These are phyloP conservation scores for Ammodytes dubius DNA, from an alignment of 2,113 vertebrate species.

Conservation along the genomic window DNA sequence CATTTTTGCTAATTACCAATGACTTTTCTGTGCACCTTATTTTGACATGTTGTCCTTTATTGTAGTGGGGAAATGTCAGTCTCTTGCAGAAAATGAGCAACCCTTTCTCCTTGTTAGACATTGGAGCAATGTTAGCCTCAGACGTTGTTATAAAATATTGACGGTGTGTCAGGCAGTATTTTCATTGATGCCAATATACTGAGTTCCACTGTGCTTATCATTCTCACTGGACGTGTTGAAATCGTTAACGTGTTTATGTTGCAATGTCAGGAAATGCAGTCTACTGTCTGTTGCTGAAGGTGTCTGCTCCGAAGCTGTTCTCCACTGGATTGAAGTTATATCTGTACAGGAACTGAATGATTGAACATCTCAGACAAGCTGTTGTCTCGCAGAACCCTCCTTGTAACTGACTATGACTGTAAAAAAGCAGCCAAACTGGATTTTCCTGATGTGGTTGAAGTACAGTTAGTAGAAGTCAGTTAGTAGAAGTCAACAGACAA, in stretches of 20 bases:
- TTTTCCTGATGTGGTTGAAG: neutral
- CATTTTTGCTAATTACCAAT: slow-evolving; percentile 19
- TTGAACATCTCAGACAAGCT: neutral
- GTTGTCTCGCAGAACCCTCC: neutral
- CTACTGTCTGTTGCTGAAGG: slow-evolving; percentile 8
- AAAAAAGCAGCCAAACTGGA: neutral
- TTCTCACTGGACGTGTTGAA: slow-evolving; percentile 56
- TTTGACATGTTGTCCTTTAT: slow-evolving; percentile 38
- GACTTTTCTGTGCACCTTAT: slow-evolving; percentile 18
- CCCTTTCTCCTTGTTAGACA: slow-evolving; percentile 48
- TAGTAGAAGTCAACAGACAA: neutral
- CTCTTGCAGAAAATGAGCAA: slow-evolving; percentile 45
- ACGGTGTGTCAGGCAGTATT: slow-evolving; percentile 56
- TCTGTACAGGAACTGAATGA: neutral
- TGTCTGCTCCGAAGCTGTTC: neutral
- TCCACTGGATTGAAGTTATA: neutral
- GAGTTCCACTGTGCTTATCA: slow-evolving; percentile 45
- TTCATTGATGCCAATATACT: slow-evolving; percentile 32
- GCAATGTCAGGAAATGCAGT: slow-evolving; percentile 60
- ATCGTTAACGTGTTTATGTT: slow-evolving; percentile 58
- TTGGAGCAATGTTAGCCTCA: slow-evolving; percentile 52
- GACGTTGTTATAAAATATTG: slow-evolving; percentile 67
- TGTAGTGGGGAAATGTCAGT: slow-evolving; percentile 43
- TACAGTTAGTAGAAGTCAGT: neutral
- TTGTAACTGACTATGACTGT: neutral